phyloP scores from a whole-genome alignment of 2,888 invertebrate genomes.

The Opisthograptis luteolata region DNA sequence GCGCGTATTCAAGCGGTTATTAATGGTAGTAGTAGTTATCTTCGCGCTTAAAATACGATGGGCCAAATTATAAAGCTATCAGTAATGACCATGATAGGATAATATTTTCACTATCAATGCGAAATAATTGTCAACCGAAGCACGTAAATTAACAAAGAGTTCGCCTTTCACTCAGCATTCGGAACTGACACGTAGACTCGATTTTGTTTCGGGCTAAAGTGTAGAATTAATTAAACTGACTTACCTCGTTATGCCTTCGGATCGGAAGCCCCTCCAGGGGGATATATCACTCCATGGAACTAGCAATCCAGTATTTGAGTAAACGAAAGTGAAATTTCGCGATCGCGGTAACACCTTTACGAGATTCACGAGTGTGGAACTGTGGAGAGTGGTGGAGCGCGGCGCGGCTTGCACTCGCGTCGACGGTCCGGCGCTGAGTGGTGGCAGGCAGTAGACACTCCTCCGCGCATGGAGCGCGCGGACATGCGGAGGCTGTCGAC shows the following conservation, averaged over 20 bases:
- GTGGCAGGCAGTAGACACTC: conserved; percentile 40
- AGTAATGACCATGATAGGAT: conserved; percentile 18
- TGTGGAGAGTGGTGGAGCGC: conserved; percentile 17
- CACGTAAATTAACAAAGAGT: conserved; percentile 76
- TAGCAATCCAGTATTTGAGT: conserved; percentile 54
- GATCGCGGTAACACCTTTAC: conserved; percentile 22
- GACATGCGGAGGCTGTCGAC: too few species aligned
- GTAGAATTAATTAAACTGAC: conserved; percentile 53
- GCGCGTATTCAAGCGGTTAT: neutral
- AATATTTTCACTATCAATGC: conserved; percentile 33
- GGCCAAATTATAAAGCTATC: neutral
- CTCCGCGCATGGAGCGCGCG: conserved; percentile 15
- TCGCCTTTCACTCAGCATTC: conserved; percentile 80
- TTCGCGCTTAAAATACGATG: too few species aligned
- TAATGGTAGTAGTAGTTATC: neutral
- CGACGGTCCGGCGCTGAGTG: conserved; percentile 61
- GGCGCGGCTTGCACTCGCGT: conserved; percentile 63
- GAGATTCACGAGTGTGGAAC: conserved; percentile 3
- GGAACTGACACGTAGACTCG: conserved; percentile 77
- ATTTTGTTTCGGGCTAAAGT: conserved; percentile 60
- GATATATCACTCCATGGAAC: conserved; percentile 57
- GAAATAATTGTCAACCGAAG: conserved; percentile 57
- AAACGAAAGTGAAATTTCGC: conserved; percentile 70
- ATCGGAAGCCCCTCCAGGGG: conserved; percentile 39
- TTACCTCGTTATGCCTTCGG: conserved; percentile 62